Base-by-base conservation (phyloP, 2,797 vertebrate genomes). In the Hipposideros larvatus region DNA sequence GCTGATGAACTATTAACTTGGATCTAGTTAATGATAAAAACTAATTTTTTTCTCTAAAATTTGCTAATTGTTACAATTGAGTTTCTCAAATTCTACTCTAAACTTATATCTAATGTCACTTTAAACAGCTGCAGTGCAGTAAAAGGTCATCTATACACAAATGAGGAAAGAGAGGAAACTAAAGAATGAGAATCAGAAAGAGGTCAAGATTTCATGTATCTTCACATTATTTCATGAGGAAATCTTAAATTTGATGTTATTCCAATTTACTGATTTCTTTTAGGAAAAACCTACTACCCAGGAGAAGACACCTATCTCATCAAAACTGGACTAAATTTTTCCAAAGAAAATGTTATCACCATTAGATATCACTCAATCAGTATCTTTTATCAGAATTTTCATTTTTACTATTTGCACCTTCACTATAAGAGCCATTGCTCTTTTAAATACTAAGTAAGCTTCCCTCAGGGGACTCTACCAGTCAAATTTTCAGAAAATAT, bases 401-500 rank as follows among this genome's bases (percentile, higher is more conserved):
- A 53, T 55, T 61, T 85, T 13, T 92, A 31, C 19, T 78, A 1
- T 71, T 51, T 92, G 4, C 1, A 78, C 43, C 43, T 84, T 59
- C 22, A 87, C 9, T 14, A 0, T 46, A 87, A 79, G 8, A 90
- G 26, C 16, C 43, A 46, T 0, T 85, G 68, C 37, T 86, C 43
- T 88, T 66, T 24, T 28, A 82, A 93, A 51, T 48, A 75, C 85
- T 5, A 66, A 75, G 8, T 90, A 53, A 75, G n/a, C 21, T 66
- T 80, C 87, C 78, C 15, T 46, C 75, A 87, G 59, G 43, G 74
- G 94, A 86, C 2, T 57, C 22, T 87, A 94, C 37, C 22, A 82
- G 43, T 21, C 41, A 7, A 87, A 55, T 7, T 87, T 94, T 88
- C 66, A 94, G 16, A 68, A 94, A 95, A 75, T n/a, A 94, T 26